These are phyloP conservation scores for Fulmarus glacialis DNA, from an alignment of 2,113 vertebrate species.

Conservation along the genomic window DNA sequence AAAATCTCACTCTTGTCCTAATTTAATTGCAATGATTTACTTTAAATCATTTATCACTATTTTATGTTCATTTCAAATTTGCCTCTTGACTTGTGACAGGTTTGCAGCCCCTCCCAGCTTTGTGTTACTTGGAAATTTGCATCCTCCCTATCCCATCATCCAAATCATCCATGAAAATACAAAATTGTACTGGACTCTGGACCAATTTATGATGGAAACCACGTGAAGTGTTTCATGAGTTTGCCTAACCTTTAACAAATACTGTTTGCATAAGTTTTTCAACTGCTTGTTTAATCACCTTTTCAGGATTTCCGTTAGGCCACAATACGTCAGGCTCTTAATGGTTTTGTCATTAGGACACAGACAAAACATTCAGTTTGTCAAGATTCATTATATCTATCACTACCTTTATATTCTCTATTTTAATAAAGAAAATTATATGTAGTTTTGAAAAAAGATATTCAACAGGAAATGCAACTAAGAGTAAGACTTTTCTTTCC, in stretches of 20 bases:
- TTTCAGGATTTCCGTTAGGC: background rate
- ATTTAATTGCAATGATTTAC: background rate
- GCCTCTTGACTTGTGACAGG: background rate
- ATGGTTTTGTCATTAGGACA: background rate
- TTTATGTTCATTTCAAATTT: background rate
- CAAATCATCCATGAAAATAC: background rate
- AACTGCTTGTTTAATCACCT: background rate
- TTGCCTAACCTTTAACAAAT: background rate
- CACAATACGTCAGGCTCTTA: background rate
- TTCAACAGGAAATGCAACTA: background rate
- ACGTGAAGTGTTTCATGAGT: background rate
- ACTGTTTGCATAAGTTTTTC: background rate
- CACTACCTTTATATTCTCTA: background rate
- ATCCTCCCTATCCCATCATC: background rate
- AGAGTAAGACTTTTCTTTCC: background rate
- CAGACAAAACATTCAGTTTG: background rate
- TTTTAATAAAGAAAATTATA: background rate
- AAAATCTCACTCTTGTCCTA: background rate
- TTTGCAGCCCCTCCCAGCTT: background rate
- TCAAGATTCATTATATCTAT: background rate
- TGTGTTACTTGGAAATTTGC: background rate
- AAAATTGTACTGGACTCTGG: background rate
- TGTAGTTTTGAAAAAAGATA: background rate
- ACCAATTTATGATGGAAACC: background rate
- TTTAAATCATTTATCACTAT: background rate